Percentiles rank a stretch among this genome's conserved stretches.
These are phyloP conservation scores for Peromyscus californicus DNA, from an alignment of 2,113 vertebrate genomes.

Conservation along the genomic window DNA sequence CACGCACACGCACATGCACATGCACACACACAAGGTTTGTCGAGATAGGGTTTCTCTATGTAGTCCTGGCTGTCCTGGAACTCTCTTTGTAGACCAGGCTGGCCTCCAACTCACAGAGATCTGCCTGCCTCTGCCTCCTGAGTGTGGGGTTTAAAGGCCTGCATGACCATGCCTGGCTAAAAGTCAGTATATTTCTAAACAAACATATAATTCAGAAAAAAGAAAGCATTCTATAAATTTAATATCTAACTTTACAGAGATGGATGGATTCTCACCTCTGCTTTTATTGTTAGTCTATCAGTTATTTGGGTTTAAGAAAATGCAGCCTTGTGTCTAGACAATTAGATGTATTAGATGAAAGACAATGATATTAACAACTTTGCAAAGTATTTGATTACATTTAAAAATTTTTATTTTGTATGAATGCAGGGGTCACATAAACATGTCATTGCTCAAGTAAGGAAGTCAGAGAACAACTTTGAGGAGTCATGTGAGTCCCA, in stretches of 20 bases:
- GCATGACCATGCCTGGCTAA: background rate
- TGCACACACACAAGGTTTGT: no score
- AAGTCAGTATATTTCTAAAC: background rate
- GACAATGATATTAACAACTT: background rate
- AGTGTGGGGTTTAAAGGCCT: no score
- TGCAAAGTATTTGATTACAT: background rate
- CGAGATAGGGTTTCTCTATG: no score
- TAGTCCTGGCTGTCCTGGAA: no score
- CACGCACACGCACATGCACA: no score
- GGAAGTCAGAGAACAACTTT: background rate
- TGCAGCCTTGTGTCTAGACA: background rate
- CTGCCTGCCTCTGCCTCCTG: no score
- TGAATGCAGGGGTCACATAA: background rate
- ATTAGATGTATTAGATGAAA: background rate
- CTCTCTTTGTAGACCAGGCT: no score
- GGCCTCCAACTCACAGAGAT: no score
- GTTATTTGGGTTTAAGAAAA: constrained; percentile 10
- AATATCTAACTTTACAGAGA: background rate
- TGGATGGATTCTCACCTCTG: background rate
- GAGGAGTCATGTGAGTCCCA: background rate
- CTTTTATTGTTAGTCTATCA: background rate
- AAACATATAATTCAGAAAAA: background rate
- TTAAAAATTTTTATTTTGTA: background rate
- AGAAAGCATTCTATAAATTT: background rate
- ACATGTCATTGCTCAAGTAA: background rate